Percentiles rank a stretch among this genome's conserved stretches.
phyloP scores from a whole-genome alignment of 1,140 invertebrate species.

The silkworm (Bombyx mori) region DNA sequence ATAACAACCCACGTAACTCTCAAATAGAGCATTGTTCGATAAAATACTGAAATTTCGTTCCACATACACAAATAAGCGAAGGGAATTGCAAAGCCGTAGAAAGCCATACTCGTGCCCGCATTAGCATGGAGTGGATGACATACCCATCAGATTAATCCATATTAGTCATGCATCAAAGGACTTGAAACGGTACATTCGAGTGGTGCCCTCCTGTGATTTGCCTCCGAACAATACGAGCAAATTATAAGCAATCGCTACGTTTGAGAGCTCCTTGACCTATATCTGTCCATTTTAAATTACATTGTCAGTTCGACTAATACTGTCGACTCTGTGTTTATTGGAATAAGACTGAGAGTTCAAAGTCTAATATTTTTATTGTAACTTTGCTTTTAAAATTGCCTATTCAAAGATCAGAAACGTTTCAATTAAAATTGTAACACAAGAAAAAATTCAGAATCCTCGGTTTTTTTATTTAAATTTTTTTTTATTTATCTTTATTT shows the following conservation, averaged over 20 bases:
- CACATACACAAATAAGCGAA: slow-evolving; percentile 16
- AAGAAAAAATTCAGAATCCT: too few relatives aligned
- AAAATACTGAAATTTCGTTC: slow-evolving; percentile 11
- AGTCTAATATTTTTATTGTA: too few relatives aligned
- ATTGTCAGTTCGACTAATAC: background rate
- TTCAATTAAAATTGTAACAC: too few relatives aligned
- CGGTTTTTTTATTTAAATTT: too few relatives aligned
- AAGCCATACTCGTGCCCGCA: slow-evolving; percentile 38
- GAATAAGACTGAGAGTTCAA: too few relatives aligned
- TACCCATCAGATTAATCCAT: slow-evolving; percentile 59
- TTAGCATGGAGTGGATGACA: slow-evolving; percentile 62
- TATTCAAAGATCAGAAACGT: too few relatives aligned
- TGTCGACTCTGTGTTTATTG: too few relatives aligned
- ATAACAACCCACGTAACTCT: background rate
- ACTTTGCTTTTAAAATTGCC: too few relatives aligned
- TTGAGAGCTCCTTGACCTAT: slow-evolving; percentile 56
- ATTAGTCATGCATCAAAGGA: slow-evolving; percentile 67
- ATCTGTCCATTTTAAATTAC: slow-evolving; percentile 48
- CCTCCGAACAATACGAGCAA: slow-evolving; percentile 50
- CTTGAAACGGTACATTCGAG: slow-evolving; percentile 45
- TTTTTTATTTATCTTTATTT: too few relatives aligned
- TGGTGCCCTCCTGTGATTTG: slow-evolving; percentile 43
- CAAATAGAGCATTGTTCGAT: background rate
- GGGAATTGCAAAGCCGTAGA: slow-evolving; percentile 41
- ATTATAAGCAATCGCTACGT: slow-evolving; percentile 53